phyloP scores from a whole-genome alignment of 2,797 vertebrate genomes.

The Channallabes apus region DNA sequence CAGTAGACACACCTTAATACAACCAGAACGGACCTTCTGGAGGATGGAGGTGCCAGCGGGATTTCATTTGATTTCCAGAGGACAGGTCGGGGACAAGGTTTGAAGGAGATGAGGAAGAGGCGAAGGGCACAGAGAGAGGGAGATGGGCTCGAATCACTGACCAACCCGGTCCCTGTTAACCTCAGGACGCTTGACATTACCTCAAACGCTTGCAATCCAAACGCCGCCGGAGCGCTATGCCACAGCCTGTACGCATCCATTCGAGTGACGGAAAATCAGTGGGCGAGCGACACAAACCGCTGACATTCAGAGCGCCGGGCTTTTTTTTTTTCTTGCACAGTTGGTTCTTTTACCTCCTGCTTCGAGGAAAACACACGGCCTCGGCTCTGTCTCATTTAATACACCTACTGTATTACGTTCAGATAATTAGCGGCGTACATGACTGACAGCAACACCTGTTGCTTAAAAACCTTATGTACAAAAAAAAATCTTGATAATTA shows the following conservation, averaged over 20 bases:
- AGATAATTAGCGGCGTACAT: conserved; percentile 3
- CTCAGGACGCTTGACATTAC: not conserved
- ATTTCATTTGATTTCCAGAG: conserved; percentile 13
- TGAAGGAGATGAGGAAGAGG: not conserved
- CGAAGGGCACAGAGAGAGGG: conserved; percentile 26
- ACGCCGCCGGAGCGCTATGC: not conserved
- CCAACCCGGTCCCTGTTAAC: conserved; percentile 21
- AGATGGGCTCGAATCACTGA: conserved; percentile 52
- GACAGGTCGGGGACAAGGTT: conserved; percentile 14
- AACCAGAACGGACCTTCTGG: conserved; percentile 42
- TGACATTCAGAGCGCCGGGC: conserved; percentile 24
- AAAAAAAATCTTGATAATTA: not conserved
- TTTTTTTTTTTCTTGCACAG: not conserved
- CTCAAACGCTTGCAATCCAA: not conserved
- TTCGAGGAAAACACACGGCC: conserved; percentile 7
- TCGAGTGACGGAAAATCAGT: conserved; percentile 24
- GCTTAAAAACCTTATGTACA: not conserved
- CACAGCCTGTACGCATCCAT: not conserved
- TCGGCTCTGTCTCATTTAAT: not conserved
- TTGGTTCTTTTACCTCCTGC: conserved; percentile 20
- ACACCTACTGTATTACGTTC: not conserved
- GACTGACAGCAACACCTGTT: conserved; percentile 20
- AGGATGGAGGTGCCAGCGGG: conserved; percentile 43
- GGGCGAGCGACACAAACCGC: not conserved
- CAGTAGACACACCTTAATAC: conserved; percentile 38